Percentiles rank a stretch among this genome's conserved stretches.
Conservation (phyloP, 2,888 invertebrate genomes). For the Allolobophora icterica region DNA sequence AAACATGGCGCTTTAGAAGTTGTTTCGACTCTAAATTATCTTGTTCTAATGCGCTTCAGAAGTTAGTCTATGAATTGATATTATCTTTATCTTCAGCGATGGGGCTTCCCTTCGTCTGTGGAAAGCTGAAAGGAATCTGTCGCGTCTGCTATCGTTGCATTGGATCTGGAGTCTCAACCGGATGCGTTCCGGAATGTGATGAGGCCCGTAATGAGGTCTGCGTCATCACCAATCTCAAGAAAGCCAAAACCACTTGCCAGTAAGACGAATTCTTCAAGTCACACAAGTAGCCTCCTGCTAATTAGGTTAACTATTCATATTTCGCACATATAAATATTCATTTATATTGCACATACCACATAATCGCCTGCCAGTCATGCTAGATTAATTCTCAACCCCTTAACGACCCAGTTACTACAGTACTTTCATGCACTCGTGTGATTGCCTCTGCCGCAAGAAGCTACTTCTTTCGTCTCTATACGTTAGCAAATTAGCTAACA, state of each 20-base stretch:
- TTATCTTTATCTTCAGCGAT: not conserved
- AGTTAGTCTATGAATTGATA: not conserved
- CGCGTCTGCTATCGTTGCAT: not conserved
- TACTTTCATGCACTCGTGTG: too few relatives aligned
- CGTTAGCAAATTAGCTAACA: too few relatives aligned
- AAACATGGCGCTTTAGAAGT: too few relatives aligned
- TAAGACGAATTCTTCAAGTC: not conserved
- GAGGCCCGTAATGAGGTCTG: not conserved
- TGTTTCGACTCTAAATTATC: too few relatives aligned
- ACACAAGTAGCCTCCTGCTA: not conserved
- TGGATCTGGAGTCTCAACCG: not conserved
- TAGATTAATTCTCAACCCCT: too few relatives aligned
- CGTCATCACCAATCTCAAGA: not conserved
- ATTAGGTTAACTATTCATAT: not conserved
- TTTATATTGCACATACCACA: too few relatives aligned
- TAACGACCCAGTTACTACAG: too few relatives aligned
- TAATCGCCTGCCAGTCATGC: too few relatives aligned
- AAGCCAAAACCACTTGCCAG: not conserved
- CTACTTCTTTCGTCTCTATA: too few relatives aligned
- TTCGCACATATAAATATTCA: too few relatives aligned
- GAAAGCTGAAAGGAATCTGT: not conserved
- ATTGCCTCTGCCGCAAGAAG: too few relatives aligned
- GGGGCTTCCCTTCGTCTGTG: not conserved
- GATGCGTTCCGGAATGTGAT: slow-evolving; percentile 19
- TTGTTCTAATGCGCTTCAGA: not conserved